Conservation (phyloP, 1,140 invertebrate genomes). For the Leptoteleia sp. region DNA sequence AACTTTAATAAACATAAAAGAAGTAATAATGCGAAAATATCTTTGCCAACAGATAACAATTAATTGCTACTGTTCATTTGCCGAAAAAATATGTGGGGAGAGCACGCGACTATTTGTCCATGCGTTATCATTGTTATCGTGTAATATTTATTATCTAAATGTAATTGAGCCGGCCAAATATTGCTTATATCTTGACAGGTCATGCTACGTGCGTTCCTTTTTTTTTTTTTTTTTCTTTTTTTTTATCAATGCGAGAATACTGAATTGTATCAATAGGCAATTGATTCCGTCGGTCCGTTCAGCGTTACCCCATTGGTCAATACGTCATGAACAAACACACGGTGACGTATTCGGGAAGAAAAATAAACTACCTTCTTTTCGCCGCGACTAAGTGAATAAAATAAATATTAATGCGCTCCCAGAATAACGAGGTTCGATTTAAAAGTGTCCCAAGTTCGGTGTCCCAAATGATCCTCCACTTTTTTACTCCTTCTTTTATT, state of each 20-base stretch:
- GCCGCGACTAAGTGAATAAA: constrained; percentile 26
- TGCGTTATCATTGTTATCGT: no score
- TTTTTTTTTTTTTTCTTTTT: no score
- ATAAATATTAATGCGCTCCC: constrained; percentile 21
- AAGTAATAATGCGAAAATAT: no score
- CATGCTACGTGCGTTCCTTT: neutral
- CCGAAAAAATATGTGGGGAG: no score
- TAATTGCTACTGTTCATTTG: no score
- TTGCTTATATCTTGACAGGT: neutral
- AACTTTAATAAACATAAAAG: no score
- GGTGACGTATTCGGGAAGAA: constrained; percentile 2
- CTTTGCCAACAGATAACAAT: no score
- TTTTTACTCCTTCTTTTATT: neutral
- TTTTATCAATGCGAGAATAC: constrained; percentile 12
- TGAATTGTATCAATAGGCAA: constrained; percentile 6
- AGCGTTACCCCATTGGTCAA: constrained; percentile 18
- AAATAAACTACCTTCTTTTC: constrained; percentile 5
- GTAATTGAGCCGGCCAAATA: constrained; percentile 1
- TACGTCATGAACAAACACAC: constrained; percentile 12
- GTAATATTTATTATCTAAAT: constrained; percentile 30
- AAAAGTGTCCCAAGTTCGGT: constrained; percentile 1
- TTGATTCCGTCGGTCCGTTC: neutral
- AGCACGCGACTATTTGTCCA: no score
- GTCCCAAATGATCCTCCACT: neutral
- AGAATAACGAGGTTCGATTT: constrained; percentile 1